These are phyloP conservation scores for Ovibos moschatus DNA, from an alignment of 2,113 vertebrate genomes.

Conservation along the genomic window DNA sequence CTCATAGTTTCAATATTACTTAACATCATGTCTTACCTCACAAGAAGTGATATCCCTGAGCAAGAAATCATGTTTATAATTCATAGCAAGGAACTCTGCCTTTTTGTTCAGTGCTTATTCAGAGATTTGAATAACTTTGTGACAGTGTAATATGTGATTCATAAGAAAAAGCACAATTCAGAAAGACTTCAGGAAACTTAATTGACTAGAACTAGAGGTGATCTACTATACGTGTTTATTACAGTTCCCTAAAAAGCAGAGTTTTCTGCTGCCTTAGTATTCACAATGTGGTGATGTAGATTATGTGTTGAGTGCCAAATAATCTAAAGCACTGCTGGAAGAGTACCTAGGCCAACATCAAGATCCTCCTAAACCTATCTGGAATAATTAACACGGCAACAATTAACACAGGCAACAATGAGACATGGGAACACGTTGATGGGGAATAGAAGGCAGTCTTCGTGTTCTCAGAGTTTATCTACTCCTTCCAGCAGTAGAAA, in stretches of 20 bases:
- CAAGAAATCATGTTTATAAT: slow-evolving; percentile 55
- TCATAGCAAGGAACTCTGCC: not conserved
- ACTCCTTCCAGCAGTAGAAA: not conserved
- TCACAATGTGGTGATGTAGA: not conserved
- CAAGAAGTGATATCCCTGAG: not conserved
- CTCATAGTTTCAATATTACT: slow-evolving; percentile 30
- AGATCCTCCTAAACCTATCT: not conserved
- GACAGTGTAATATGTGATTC: not conserved
- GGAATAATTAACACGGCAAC: not conserved
- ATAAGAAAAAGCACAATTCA: not conserved
- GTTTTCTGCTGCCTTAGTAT: not conserved
- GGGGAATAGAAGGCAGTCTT: not conserved
- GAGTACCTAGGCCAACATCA: not conserved
- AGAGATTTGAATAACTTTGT: not conserved
- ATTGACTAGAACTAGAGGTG: slow-evolving; percentile 15
- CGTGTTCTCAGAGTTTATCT: not conserved
- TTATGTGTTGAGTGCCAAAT: not conserved
- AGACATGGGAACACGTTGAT: not conserved
- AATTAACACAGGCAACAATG: not conserved
- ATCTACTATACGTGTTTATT: not conserved
- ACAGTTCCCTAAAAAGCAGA: not conserved
- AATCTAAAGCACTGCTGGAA: not conserved
- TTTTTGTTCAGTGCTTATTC: slow-evolving; percentile 25
- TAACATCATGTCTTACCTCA: slow-evolving; percentile 14
- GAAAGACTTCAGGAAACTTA: not conserved